Evolutionary conservation across 1,140 invertebrate species (phyloP).

Genomic region (Centruroides vittatus): DNA sequence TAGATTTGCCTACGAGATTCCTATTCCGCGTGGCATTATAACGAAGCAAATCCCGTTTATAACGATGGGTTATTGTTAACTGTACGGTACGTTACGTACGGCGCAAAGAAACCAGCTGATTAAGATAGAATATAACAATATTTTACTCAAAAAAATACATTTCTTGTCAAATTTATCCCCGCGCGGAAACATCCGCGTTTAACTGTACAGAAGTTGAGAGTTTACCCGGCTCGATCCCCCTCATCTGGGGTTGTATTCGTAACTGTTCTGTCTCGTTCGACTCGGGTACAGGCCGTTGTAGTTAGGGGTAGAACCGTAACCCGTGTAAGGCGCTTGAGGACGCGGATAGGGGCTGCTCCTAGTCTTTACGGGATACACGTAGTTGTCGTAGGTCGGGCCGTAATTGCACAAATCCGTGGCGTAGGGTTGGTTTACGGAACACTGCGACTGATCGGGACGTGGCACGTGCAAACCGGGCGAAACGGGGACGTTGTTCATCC

Average conservation of each 20-base stretch:
- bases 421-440: slow-evolving; percentile 30
- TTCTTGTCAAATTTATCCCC: no score
- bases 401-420: slow-evolving; percentile 34
- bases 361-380: slow-evolving; percentile 17
- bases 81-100: no score
- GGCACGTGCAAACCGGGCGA: background rate
- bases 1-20: no score
- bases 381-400: slow-evolving; percentile 35
- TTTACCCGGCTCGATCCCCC: background rate
- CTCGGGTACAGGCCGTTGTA: slow-evolving; percentile 8
- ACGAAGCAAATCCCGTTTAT: no score
- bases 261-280: slow-evolving; percentile 13
- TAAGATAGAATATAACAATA: no score
- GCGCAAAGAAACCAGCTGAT: no score
- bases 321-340: slow-evolving; percentile 2
- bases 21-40: no score
- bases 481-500: slow-evolving; percentile 1
- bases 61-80: no score
- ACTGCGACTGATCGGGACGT: slow-evolving; percentile 1
- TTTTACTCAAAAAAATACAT: no score
- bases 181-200: no score
- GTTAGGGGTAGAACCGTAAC: background rate
- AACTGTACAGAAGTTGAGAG: no score
- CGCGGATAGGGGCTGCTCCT: slow-evolving; percentile 14
- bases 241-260: slow-evolving; percentile 24